Conservation (phyloP, 2,797 vertebrate genomes). For the Potorous gilbertii region DNA sequence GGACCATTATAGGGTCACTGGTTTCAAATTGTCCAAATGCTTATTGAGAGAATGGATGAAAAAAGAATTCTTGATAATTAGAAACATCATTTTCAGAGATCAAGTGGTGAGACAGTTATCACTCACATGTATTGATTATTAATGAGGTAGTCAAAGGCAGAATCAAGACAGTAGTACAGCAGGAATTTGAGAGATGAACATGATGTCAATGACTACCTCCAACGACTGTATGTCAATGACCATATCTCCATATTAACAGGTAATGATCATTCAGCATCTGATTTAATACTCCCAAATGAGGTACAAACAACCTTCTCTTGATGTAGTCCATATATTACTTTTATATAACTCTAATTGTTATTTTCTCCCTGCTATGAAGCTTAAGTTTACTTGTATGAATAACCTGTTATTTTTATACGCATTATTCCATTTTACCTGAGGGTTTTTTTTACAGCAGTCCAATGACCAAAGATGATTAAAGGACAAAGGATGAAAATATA, state of each 20-base stretch:
- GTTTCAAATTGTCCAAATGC: background rate
- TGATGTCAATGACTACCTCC: background rate
- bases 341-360: background rate
- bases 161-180: slow-evolving; percentile 20
- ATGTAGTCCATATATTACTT: background rate
- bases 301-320: background rate
- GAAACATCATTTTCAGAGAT: slow-evolving; percentile 6
- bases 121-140: background rate
- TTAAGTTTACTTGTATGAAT: background rate
- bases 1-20: background rate
- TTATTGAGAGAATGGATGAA: background rate
- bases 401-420: background rate
- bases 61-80: background rate
- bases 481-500: background rate
- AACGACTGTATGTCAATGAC: no score
- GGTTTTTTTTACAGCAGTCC: background rate
- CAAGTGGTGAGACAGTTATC: slow-evolving; percentile 5
- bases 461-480: background rate
- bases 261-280: background rate
- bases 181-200: background rate
- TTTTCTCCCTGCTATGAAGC: background rate
- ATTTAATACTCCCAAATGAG: background rate
- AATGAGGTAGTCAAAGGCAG: slow-evolving; percentile 41
- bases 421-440: background rate
- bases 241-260: background rate